Base-by-base conservation (phyloP, 2,113 vertebrate genomes). In the Lasiurus cinereus region DNA sequence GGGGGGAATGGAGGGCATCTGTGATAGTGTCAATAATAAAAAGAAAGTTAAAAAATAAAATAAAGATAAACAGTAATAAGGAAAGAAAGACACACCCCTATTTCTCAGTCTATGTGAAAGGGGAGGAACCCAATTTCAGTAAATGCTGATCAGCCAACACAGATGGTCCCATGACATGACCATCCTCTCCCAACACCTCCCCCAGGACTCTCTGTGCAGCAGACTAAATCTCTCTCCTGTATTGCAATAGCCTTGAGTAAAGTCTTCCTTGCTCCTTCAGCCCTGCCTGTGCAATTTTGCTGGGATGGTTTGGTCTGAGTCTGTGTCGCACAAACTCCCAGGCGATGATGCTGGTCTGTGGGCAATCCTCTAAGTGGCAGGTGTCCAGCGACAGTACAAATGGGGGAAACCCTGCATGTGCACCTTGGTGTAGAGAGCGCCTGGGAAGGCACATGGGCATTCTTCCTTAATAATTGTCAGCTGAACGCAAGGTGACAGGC, bases 341-440 rank as follows among this genome's bases (percentile, higher is more conserved):
- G 43, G 50, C 22, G 52, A 6, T 14, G 48, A 3, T 12, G 67
- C 1, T 19, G 69, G 33, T 10, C 19, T 31, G 5, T 19, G 16
- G 54, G 13, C 13, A 8, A 6, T 13, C 24, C 24, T 21, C 13
- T 19, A 27, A 39, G 24, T 8, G 36, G 48, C 31, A 73, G 67
- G 52, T 18, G 78, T 48, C 14, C 22, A 29, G 31, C 12, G 39
- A 4, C 50, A 21, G 5, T 3, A 4, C 31, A 11, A 29, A 46
- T 21, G 67, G 48, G 33, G 9, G 36, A 36, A 36, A 0, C 0
- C 12, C 22, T 21, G 36, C 0, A 1, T 3, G 33, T 5, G 19
- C 2, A 13, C 39, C 18, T 4, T 0, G 18, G 33, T 39, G 39
- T 39, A 39, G 39, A 39, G 39, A 39, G 5, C 39, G 39, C 39